Evolutionary conservation across 2,888 invertebrate genomes (phyloP).

Genomic region (Apamea monoglypha): DNA sequence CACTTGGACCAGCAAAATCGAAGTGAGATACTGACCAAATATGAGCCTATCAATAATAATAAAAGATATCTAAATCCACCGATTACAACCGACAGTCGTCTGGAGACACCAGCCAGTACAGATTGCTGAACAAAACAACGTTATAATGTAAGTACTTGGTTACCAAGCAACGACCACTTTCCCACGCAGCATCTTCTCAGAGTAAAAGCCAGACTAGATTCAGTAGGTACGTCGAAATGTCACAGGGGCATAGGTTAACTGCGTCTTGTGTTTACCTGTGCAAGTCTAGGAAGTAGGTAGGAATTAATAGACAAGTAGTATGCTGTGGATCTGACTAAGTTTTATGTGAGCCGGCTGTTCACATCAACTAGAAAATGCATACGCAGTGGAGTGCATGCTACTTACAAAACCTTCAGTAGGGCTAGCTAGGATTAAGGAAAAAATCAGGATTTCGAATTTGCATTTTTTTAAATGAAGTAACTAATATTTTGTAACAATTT

Average conservation of each 20-base stretch:
- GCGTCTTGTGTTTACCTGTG: conserved; percentile 61
- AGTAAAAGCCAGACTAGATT: conserved; percentile 70
- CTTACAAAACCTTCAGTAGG: background rate
- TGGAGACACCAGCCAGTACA: conserved; percentile 21
- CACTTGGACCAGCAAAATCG: background rate
- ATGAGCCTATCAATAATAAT: background rate
- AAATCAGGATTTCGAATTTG: background rate
- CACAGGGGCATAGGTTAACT: conserved; percentile 76
- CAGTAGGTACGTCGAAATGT: conserved; percentile 72
- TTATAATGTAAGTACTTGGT: conserved; percentile 16
- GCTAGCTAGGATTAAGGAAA: no score
- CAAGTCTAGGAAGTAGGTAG: conserved; percentile 13
- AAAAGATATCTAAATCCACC: background rate
- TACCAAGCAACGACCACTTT: conserved; percentile 58
- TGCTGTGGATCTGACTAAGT: background rate
- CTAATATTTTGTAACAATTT: background rate
- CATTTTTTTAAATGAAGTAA: background rate
- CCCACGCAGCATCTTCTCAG: conserved; percentile 68
- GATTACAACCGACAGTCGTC: background rate
- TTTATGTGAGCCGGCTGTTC: background rate
- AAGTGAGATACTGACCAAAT: background rate
- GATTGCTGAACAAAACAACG: conserved; percentile 24
- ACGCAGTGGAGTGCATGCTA: background rate
- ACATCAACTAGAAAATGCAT: background rate
- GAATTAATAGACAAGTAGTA: conserved; percentile 4